Base-by-base conservation (phyloP, 1,140 invertebrate genomes). In the Drosophila rufa region DNA sequence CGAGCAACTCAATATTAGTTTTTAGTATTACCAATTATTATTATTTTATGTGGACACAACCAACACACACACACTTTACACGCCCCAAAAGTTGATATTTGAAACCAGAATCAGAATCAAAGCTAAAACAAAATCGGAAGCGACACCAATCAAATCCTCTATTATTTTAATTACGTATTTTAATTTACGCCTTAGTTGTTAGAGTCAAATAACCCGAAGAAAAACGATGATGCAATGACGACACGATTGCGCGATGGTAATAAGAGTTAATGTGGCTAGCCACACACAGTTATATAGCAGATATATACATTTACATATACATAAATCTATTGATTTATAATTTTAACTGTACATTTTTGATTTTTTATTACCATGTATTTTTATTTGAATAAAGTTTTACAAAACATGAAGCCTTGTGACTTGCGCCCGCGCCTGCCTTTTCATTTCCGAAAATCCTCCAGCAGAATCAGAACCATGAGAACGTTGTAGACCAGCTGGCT, bases 371-470 rank as follows among this genome's bases (percentile, higher is more conserved):
- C 85, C 78, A 66, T 90, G 80, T 89, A 89, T 90, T 86, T 85
- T 86, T 89, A 89, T 90, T 89, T 89, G 53, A 90, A 89, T 89
- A 89, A 89, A 89, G 85, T 89, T 89, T 87, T 84, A 87, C 77
- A 89, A 89, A 89, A 87, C 38, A 55, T 74, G 77, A 79, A 74
- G 59, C 60, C 57, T 33, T 74, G 75, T 75, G 76, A 62, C 62
- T 59, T 65, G 46, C 43, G 51, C 36, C 19, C 30, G 61, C 25
- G 50, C 67, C 48, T 67, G 84, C 60, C 61, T 89, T 87, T 70
- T 77, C 30, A 76, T 86, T 79, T 64, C 8, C 50, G 19, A 58
- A 53, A n/a, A 38, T 43, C 14, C 36, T 17, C 36, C 40, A 70
- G 48, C 50, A 62, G 36, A 50, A 25, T 15, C 43, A 40, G 12